Conservation (phyloP, 2,888 invertebrate species). For the Cantharis rufa region DNA sequence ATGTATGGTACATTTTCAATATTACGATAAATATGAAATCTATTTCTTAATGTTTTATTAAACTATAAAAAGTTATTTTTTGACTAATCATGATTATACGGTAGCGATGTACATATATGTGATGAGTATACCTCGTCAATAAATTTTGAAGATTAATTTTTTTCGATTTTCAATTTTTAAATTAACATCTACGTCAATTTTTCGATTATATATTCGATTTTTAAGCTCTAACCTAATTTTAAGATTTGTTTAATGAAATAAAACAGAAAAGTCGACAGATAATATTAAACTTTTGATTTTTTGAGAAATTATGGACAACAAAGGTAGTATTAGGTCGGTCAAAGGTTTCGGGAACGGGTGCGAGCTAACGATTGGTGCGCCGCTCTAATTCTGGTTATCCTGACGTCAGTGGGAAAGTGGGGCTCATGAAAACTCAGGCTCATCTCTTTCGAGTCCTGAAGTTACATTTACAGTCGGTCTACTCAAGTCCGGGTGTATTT, state of each 20-base stretch:
- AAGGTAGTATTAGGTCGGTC: slow-evolving; percentile 25
- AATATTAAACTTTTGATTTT: neutral
- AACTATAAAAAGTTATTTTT: too few relatives aligned
- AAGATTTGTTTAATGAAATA: neutral
- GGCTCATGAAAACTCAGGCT: slow-evolving; percentile 43
- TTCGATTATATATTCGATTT: too few relatives aligned
- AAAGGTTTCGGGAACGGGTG: slow-evolving; percentile 33
- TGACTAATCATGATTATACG: too few relatives aligned
- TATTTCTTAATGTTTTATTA: too few relatives aligned
- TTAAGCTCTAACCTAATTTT: neutral
- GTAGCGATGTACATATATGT: too few relatives aligned
- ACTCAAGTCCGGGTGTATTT: slow-evolving; percentile 51
- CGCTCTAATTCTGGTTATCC: slow-evolving; percentile 41
- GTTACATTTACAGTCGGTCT: slow-evolving; percentile 25
- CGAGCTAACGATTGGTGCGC: slow-evolving; percentile 47
- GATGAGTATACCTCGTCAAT: too few relatives aligned
- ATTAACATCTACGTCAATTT: too few relatives aligned
- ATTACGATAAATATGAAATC: too few relatives aligned
- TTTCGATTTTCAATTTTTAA: too few relatives aligned
- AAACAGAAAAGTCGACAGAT: neutral
- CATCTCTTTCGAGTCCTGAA: slow-evolving; percentile 41
- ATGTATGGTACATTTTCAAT: too few relatives aligned
- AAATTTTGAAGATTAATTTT: too few relatives aligned
- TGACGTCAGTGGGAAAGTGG: slow-evolving; percentile 47
- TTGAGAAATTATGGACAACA: slow-evolving; percentile 7